phyloP scores from a whole-genome alignment of 1,140 invertebrate genomes.

The Magallana gigas region DNA sequence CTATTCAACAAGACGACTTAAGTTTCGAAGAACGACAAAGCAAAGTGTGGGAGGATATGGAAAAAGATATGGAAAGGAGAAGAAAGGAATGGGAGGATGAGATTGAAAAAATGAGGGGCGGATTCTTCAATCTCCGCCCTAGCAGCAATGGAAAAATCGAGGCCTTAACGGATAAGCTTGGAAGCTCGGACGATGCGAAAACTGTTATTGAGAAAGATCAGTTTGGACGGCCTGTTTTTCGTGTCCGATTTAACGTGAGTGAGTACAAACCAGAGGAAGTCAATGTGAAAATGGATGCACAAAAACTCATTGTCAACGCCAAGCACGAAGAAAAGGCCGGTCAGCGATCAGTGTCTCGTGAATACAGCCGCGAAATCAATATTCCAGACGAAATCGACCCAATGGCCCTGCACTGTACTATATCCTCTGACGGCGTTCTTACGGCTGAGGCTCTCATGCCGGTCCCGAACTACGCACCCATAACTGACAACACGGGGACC shows the following conservation, averaged over 20 bases:
- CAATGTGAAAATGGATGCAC: slow-evolving; percentile 73
- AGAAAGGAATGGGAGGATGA: slow-evolving; percentile 78
- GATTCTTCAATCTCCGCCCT: slow-evolving; percentile 76
- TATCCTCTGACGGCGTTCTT: slow-evolving; percentile 76
- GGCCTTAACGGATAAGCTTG: slow-evolving; percentile 60
- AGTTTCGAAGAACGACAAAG: slow-evolving; percentile 76
- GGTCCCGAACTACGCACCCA: slow-evolving; percentile 63
- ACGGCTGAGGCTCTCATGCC: slow-evolving; percentile 74
- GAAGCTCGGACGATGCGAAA: slow-evolving; percentile 59
- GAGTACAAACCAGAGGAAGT: slow-evolving; percentile 75
- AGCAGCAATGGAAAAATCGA: slow-evolving; percentile 61
- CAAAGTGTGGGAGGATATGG: slow-evolving; percentile 77
- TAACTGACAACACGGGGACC: slow-evolving; percentile 60
- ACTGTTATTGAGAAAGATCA: slow-evolving; percentile 72
- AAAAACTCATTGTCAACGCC: slow-evolving; percentile 72
- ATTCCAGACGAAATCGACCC: slow-evolving; percentile 76
- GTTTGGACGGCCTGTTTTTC: slow-evolving; percentile 70
- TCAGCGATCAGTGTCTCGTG: slow-evolving; percentile 70
- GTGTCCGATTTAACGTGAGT: slow-evolving; percentile 72
- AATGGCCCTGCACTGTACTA: slow-evolving; percentile 71
- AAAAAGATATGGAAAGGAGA: slow-evolving; percentile 74
- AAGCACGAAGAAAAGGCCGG: slow-evolving; percentile 70
- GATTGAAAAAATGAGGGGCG: slow-evolving; percentile 76
- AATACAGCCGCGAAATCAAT: slow-evolving; percentile 75
- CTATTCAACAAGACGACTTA: slow-evolving; percentile 73